Conservation (phyloP, 1,140 invertebrate genomes). For the Trinorchestia longiramus region DNA sequence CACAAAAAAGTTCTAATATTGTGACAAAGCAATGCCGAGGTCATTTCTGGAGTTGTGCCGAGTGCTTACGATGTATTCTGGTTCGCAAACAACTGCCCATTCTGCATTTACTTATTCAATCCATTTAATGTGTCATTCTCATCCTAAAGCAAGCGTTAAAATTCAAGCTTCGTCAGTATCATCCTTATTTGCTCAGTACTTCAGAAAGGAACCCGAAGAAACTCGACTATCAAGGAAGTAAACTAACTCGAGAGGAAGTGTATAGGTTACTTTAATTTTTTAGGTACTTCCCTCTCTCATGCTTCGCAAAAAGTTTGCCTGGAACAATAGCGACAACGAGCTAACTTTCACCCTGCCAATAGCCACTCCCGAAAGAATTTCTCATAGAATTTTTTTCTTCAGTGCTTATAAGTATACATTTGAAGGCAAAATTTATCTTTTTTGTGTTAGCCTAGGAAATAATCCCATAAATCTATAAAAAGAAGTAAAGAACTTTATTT, state of each 20-base stretch:
- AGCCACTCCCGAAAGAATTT: neutral
- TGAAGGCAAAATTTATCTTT: neutral
- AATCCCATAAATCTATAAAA: too few relatives aligned
- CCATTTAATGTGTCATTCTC: neutral
- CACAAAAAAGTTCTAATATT: neutral
- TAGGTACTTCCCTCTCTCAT: neutral
- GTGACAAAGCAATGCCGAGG: neutral
- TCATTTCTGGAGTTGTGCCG: neutral
- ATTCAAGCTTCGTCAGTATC: neutral
- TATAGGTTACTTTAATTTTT: constrained; percentile 21
- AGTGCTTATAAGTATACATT: neutral
- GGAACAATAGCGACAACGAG: constrained; percentile 18
- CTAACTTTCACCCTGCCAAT: neutral
- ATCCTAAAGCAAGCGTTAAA: neutral
- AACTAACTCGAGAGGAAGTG: neutral
- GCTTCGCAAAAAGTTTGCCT: neutral
- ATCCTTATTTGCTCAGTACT: neutral
- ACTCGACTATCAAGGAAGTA: neutral
- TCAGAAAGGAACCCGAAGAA: neutral
- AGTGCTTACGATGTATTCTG: neutral
- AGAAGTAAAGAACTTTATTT: too few relatives aligned
- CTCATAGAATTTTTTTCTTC: neutral
- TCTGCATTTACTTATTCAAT: neutral
- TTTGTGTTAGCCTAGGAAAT: too few relatives aligned
- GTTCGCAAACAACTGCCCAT: neutral